A percentile compares a stretch with the other conserved stretches of the same genome.
phyloP scores from a whole-genome alignment of 2,797 vertebrate species.

The Alca torda region DNA sequence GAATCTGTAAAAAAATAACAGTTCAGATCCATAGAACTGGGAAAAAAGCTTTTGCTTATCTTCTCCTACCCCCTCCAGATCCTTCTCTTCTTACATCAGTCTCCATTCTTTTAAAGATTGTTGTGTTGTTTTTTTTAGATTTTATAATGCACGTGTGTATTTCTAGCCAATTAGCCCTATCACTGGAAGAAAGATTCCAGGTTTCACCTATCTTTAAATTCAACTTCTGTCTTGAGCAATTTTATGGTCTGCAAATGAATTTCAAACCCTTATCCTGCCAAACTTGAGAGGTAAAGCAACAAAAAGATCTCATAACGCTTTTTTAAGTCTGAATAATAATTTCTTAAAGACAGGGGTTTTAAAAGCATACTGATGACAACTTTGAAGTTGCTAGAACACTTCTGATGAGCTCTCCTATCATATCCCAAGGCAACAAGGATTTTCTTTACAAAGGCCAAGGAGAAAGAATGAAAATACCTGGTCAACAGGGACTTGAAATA shows the following conservation, averaged over 20 bases:
- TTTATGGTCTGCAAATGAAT: neutral
- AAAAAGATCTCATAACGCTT: neutral
- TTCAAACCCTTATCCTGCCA: neutral
- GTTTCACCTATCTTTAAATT: neutral
- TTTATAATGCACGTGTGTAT: neutral
- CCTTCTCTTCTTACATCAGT: neutral
- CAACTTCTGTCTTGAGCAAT: neutral
- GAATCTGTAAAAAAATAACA: neutral
- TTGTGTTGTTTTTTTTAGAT: neutral
- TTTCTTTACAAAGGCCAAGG: slow-evolving; percentile 53
- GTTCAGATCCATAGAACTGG: neutral
- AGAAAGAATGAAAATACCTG: slow-evolving; percentile 55
- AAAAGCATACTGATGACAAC: neutral
- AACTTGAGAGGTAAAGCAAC: neutral
- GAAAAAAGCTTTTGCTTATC: neutral
- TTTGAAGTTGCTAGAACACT: neutral
- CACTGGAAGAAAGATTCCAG: neutral
- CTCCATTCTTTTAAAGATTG: neutral
- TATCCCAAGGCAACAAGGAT: slow-evolving; percentile 27
- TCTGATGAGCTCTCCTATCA: slow-evolving; percentile 6
- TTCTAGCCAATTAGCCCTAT: neutral
- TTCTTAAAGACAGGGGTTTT: neutral
- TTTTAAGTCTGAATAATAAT: neutral
- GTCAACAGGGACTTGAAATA: slow-evolving; percentile 60
- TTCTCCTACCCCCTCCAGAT: neutral